Percentiles rank a stretch among this genome's conserved stretches.
Evolutionary conservation across 2,797 vertebrate genomes (phyloP).

Genomic region (Poecile montanus): DNA sequence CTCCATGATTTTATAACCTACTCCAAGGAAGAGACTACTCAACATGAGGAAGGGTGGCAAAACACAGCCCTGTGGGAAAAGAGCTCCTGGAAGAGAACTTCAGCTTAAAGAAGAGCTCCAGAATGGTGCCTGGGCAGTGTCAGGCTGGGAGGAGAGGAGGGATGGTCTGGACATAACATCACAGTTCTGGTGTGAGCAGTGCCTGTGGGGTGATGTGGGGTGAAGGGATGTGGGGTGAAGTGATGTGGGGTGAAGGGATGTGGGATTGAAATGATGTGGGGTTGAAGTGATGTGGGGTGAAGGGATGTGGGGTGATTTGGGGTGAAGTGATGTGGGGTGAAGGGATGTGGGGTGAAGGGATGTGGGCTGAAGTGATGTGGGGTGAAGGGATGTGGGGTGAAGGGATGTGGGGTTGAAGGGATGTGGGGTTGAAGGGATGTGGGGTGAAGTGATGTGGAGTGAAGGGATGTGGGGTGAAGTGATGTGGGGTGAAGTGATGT

Average conservation of each 20-base stretch:
- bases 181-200: accelerated
- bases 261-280: no score
- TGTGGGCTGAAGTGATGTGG: no score
- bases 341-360: background rate
- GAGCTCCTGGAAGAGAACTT: background rate
- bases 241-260: no score
- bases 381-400: accelerated
- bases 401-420: background rate
- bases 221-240: no score
- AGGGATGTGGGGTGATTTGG: no score
- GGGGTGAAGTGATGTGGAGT: background rate
- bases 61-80: background rate
- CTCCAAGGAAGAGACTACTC: background rate
- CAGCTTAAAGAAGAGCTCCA: background rate
- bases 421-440: background rate
- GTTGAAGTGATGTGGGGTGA: no score
- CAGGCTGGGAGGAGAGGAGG: background rate
- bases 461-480: accelerated
- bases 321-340: no score
- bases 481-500: no score
- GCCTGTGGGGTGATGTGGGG: background rate
- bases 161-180: background rate
- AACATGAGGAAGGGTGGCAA: background rate
- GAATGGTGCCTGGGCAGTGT: accelerated
- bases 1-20: background rate